A percentile compares a stretch with the other conserved stretches of the same genome.
These are phyloP conservation scores for Propsilocerus akamusi DNA, from an alignment of 1,140 invertebrate genomes.

Conservation along the genomic window DNA sequence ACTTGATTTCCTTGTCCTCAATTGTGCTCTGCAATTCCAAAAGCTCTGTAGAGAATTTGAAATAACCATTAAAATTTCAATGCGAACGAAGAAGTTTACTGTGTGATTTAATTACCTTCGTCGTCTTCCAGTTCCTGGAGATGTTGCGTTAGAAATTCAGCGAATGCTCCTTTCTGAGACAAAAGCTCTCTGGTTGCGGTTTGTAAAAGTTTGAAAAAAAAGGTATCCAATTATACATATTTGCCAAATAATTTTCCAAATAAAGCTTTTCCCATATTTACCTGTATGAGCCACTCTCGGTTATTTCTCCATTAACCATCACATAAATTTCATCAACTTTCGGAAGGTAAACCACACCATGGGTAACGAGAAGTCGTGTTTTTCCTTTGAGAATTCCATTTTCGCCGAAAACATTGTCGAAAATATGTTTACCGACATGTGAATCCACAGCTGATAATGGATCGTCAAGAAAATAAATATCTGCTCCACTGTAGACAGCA, in stretches of 20 bases:
- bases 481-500: conserved; percentile 29
- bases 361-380: conserved; percentile 45
- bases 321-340: conserved; percentile 29
- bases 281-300: conserved; percentile 28
- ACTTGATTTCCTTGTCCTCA: background rate
- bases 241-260: too few species aligned
- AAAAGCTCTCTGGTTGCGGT: background rate
- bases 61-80: background rate
- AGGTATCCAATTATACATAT: too few species aligned
- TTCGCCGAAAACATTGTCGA: conserved; percentile 28
- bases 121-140: background rate
- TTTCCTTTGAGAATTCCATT: conserved; percentile 31
- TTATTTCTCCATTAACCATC: conserved; percentile 19
- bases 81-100: too few species aligned
- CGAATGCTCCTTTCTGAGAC: background rate
- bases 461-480: conserved; percentile 50
- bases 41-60: background rate
- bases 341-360: conserved; percentile 50
- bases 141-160: background rate
- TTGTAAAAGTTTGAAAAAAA: too few species aligned
- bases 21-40: background rate
- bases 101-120: background rate
- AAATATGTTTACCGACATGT: conserved; percentile 29
- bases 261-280: background rate
- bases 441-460: conserved; percentile 40